Base-by-base conservation (phyloP, 92 coral and sea anemone species). In the Galaxea fascicularis region DNA sequence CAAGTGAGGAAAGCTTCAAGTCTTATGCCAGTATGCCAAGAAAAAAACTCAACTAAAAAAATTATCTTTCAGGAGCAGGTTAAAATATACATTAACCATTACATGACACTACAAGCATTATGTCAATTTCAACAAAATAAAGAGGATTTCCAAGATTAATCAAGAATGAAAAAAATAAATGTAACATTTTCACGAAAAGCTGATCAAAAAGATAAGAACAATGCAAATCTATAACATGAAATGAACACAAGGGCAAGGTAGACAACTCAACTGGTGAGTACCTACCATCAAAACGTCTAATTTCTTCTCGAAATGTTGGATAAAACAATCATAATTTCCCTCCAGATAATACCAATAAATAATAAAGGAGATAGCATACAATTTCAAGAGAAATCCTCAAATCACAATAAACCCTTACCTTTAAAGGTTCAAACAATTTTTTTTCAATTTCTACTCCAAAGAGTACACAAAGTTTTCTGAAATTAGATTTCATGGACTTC, bases 181-280 rank as follows among this genome's bases (percentile, higher is more conserved):
- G 29, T 56, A 51, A 54, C 65, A 52, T 10, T 53, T 17, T 74
- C 18, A 29, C 11, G 47, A 5, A 30, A 22, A 49, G 25, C 8
- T 54, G 79, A 39, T 22, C 63, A 74, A 56, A 54, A 29, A 35
- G 64, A 49, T 4, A 73, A 73, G 10, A 27, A 71, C 21, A 73
- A 27, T 47, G 4, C 21, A 72, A 72, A 14, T 25, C 14, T 73
- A 47, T 25, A 22, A 73, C 17, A 28, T 15, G 63, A 11, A 8
- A 54, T 17, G 21, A 28, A 51, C 17, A 73, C 3, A 47, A 25
- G 7, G 10, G 51, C 28, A 22, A 3, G 21, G 79, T 20, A 56
- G 66, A 74, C 22, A 54, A 17, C 24, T 14, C 29, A 74, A 53
- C n/a, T 51, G 52, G 47, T 44, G 10, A 16, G 28, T 9, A 74